These are phyloP conservation scores for Aricia artaxerxes DNA, from an alignment of 2,888 invertebrate species.

Conservation along the genomic window DNA sequence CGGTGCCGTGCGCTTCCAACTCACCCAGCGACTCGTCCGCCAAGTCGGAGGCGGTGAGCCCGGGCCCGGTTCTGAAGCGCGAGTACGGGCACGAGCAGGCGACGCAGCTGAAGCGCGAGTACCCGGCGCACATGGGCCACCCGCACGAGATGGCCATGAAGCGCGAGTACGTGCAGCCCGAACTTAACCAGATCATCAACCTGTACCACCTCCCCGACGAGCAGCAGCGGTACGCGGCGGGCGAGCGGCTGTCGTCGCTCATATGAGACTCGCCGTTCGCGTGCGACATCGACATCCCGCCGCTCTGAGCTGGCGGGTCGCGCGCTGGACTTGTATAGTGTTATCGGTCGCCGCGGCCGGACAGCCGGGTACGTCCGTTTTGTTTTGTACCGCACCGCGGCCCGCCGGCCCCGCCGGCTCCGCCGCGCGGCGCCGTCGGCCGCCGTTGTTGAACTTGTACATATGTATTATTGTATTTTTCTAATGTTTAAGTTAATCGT, in stretches of 20 bases:
- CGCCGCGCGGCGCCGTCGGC: constrained; percentile 48
- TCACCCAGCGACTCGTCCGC: constrained; percentile 93
- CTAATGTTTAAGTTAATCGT: constrained; percentile 70
- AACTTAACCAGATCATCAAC: constrained; percentile 84
- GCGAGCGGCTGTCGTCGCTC: constrained; percentile 83
- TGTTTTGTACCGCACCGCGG: constrained; percentile 64
- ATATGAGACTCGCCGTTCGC: constrained; percentile 84
- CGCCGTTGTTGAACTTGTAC: constrained; percentile 74
- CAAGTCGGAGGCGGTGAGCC: constrained; percentile 93
- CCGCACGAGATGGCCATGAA: constrained; percentile 81
- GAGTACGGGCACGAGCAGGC: constrained; percentile 78
- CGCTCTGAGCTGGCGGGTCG: constrained; percentile 79
- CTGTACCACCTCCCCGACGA: constrained; percentile 85
- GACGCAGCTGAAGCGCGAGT: constrained; percentile 78
- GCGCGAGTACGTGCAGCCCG: constrained; percentile 85
- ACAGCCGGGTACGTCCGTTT: constrained; percentile 47
- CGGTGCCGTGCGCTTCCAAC: constrained; percentile 87
- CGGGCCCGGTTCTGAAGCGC: constrained; percentile 82
- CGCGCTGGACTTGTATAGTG: constrained; percentile 70
- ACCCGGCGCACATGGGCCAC: constrained; percentile 73
- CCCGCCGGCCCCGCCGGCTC: constrained; percentile 44
- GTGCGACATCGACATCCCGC: constrained; percentile 83
- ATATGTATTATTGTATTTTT: constrained; percentile 78
- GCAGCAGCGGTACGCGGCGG: constrained; percentile 81
- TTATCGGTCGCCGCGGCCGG: constrained; percentile 64